phyloP scores from a whole-genome alignment of 2,797 vertebrate genomes.

The Amazona finschi region DNA sequence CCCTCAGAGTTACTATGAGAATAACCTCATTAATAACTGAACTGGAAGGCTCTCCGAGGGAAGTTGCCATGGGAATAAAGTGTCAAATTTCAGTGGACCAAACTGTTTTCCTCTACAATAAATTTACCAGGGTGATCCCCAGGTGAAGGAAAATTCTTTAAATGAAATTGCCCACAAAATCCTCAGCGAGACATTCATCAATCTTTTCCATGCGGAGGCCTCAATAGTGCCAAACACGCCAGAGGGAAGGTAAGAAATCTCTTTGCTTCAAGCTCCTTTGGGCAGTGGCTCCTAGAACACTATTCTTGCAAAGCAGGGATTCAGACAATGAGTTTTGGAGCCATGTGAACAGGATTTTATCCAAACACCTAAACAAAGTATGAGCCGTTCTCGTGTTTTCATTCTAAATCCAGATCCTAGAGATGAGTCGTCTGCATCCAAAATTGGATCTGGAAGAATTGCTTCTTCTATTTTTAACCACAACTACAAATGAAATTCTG shows the following conservation, averaged over 20 bases:
- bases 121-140: not conserved
- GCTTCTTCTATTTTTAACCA: not conserved
- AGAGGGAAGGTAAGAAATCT: not conserved
- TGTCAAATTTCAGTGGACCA: conserved; percentile 13
- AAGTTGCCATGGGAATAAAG: conserved; percentile 44
- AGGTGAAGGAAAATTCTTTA: conserved; percentile 14
- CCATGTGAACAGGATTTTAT: not conserved
- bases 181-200: not conserved
- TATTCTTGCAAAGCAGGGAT: not conserved
- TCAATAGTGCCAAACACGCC: not conserved
- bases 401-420: not conserved
- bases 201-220: not conserved
- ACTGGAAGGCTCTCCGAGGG: not conserved
- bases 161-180: not conserved
- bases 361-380: not conserved
- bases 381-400: not conserved
- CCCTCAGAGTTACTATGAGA: not conserved
- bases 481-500: not conserved
- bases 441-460: not conserved
- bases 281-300: not conserved
- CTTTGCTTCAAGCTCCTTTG: not conserved
- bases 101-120: not conserved
- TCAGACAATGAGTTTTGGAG: not conserved
- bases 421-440: not conserved
- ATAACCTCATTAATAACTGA: conserved; percentile 45